Percentiles rank a stretch among this genome's conserved stretches.
These are phyloP conservation scores for Ectropis grisescens DNA, from an alignment of 1,140 invertebrate genomes.

Conservation along the genomic window DNA sequence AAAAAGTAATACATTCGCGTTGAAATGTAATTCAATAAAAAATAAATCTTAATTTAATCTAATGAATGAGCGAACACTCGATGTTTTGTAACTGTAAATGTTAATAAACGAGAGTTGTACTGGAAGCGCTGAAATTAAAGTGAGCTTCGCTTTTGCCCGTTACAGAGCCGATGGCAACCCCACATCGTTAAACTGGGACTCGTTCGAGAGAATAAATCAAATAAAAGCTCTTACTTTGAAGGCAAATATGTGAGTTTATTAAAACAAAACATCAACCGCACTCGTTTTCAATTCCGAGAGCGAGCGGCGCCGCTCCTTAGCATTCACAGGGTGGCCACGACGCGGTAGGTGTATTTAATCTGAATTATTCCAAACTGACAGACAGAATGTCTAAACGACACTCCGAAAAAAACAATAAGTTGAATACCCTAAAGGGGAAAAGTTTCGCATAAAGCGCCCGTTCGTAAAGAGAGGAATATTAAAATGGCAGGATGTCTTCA, in stretches of 20 bases:
- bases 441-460: slow-evolving; percentile 39
- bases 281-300: slow-evolving; percentile 51
- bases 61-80: background rate
- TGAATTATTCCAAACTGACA: slow-evolving; percentile 56
- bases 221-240: slow-evolving; percentile 45
- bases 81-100: background rate
- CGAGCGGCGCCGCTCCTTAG: slow-evolving; percentile 34
- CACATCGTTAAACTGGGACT: slow-evolving; percentile 32
- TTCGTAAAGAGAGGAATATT: slow-evolving; percentile 47
- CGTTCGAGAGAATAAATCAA: slow-evolving; percentile 29
- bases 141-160: background rate
- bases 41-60: too few species aligned
- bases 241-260: slow-evolving; percentile 54
- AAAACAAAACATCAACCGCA: slow-evolving; percentile 49
- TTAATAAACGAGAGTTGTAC: background rate
- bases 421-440: slow-evolving; percentile 21
- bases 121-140: background rate
- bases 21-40: too few species aligned
- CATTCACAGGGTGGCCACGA: slow-evolving; percentile 34
- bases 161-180: slow-evolving; percentile 9
- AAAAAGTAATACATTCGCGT: too few species aligned
- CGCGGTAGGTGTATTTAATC: slow-evolving; percentile 60
- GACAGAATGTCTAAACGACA: slow-evolving; percentile 56
- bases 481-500: slow-evolving; percentile 31
- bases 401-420: slow-evolving; percentile 43